Base-by-base conservation (phyloP, 2,797 vertebrate genomes). In the Apogon hyalosoma region DNA sequence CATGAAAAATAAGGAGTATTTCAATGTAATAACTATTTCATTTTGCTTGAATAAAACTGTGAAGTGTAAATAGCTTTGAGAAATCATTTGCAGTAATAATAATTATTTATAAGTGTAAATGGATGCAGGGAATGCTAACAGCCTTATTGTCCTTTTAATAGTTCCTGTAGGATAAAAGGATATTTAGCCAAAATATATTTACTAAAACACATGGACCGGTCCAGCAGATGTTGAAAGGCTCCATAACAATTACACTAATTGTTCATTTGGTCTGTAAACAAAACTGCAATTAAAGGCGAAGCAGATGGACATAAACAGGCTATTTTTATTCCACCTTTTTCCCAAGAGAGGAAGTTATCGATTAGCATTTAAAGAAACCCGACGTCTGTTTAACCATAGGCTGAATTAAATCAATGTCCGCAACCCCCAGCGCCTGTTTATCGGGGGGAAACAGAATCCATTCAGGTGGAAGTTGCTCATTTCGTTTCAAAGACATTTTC, bases 281-380 rank as follows among this genome's bases (percentile, higher is more conserved):
- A 82, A 90, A 86, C 62, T 52, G 47, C 61, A 88, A 79, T 88
- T 86, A 89, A 86, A 77, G 57, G 48, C 19, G 57, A 76, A 82
- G 72, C 59, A 72, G 68, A 77, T 63, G 73, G 64, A 64, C 50
- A 74, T 63, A 69, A 84, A 73, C 41, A 42, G 72, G 63, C 69
- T 90, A 80, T 88, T 90, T 90, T 86, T 82, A 79, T 56, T 68
- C 33, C 18, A 48, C 56, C 62, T 54, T 60, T 43, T 48, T 63
- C 78, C 78, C 79, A 60, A 0, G 58, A 77, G 74, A 82, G 51
- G 66, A 18, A 15, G 42, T 40, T 56, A 87, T 92, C 54, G 81
- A 90, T 90, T 81, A 80, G 63, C 80, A 81, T 90, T 92, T 88
- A 87, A 84, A 75, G 67, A 70, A 69, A 56, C 66, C 67, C 38